Percentiles rank a stretch among this genome's conserved stretches.
Evolutionary conservation across 2,113 vertebrate genomes (phyloP).

Genomic region (Paratilapia polleni): DNA sequence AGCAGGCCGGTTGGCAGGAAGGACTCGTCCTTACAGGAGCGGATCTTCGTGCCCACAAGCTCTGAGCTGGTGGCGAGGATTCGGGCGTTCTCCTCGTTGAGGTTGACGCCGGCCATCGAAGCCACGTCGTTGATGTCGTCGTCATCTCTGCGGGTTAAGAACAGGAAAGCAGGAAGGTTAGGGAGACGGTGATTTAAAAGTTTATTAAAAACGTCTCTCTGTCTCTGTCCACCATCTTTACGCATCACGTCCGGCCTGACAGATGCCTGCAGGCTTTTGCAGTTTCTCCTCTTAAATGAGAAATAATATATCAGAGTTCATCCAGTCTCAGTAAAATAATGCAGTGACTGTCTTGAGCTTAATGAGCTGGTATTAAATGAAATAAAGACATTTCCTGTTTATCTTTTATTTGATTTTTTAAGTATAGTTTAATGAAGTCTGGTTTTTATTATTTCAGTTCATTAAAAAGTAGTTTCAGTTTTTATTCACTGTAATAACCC

Average conservation of each 20-base stretch:
- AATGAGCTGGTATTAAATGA: no score
- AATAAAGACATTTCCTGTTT: background rate
- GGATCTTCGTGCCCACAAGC: slow-evolving; percentile 86
- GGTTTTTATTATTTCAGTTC: background rate
- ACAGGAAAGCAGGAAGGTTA: background rate
- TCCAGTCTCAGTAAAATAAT: no score
- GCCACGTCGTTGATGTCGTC: slow-evolving; percentile 91
- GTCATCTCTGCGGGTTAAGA: slow-evolving; percentile 79
- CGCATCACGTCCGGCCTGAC: no score
- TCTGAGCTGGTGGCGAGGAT: slow-evolving; percentile 88
- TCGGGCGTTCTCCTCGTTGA: slow-evolving; percentile 87
- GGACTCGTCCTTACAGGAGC: slow-evolving; percentile 88
- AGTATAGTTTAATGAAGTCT: background rate
- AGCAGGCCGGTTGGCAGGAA: slow-evolving; percentile 85
- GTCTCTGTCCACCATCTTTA: no score
- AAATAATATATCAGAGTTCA: background rate
- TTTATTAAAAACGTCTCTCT: no score
- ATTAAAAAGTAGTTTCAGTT: background rate
- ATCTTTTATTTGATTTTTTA: background rate
- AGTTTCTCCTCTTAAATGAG: no score
- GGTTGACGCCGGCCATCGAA: slow-evolving; percentile 89
- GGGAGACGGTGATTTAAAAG: background rate
- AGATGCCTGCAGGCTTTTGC: no score
- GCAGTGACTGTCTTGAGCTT: no score
- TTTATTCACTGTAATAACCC: no score